A percentile compares a stretch with the other conserved stretches of the same genome.
These are phyloP conservation scores for Acanthornis magna DNA, from an alignment of 2,797 vertebrate genomes.

Conservation along the genomic window DNA sequence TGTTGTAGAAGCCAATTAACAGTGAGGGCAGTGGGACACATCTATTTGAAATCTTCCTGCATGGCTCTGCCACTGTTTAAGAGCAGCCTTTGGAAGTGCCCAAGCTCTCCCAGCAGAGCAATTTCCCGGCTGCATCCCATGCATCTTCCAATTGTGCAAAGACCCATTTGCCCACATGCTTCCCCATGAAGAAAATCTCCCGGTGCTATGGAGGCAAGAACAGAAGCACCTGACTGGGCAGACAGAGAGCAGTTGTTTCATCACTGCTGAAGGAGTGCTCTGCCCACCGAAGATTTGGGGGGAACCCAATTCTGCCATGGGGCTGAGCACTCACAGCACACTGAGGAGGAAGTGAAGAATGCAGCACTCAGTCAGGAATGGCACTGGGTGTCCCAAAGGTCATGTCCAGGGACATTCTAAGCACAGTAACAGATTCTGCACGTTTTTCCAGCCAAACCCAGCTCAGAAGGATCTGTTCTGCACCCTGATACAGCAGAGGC, in stretches of 20 bases:
- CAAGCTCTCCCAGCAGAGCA: not conserved
- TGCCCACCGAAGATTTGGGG: fast-evolving
- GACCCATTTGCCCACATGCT: not conserved
- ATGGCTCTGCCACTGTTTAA: not conserved
- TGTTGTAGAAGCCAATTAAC: not conserved
- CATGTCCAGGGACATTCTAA: not conserved
- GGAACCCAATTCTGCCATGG: not conserved
- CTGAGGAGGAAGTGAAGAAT: not conserved
- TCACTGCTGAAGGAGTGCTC: not conserved
- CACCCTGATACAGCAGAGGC: not conserved
- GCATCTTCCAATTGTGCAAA: not conserved
- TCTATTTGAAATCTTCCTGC: not conserved
- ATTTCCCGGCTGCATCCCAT: not conserved
- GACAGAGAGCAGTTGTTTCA: not conserved
- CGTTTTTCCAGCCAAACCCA: not conserved
- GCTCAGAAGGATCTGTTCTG: not conserved
- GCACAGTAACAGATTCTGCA: not conserved
- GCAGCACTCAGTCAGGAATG: not conserved
- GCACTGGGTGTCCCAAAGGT: not conserved
- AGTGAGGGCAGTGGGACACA: not conserved
- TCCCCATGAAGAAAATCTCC: not conserved
- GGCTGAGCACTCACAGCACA: not conserved
- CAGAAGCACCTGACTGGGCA: not conserved
- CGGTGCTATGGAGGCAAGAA: not conserved
- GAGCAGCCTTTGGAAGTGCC: not conserved